phyloP scores from a whole-genome alignment of 2,797 vertebrate genomes.

The Rhynchonycteris naso region DNA sequence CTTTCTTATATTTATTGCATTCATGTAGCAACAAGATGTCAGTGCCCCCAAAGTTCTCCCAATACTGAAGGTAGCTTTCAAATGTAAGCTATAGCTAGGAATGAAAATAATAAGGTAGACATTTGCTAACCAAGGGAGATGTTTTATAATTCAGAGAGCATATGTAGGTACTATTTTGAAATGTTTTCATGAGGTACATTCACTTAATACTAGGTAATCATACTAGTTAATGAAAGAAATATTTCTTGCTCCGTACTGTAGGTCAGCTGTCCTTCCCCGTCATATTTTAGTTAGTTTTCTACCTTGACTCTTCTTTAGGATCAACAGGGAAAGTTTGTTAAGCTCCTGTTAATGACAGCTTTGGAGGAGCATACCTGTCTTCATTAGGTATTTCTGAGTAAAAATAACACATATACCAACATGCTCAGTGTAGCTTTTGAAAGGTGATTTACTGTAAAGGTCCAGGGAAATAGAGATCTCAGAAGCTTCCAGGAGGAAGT shows the following conservation, averaged over 20 bases:
- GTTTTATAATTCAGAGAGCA: not conserved
- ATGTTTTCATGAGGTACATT: conserved; percentile 20
- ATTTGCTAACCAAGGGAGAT: not conserved
- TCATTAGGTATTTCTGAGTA: not conserved
- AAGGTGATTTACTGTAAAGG: not conserved
- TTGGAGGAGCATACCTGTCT: not conserved
- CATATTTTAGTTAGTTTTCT: not conserved
- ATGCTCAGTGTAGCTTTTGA: not conserved
- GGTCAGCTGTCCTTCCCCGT: not conserved
- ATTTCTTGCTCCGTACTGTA: not conserved
- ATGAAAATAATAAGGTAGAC: conserved; percentile 3
- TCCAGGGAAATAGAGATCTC: not conserved
- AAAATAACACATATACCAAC: not conserved
- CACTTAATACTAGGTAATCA: not conserved
- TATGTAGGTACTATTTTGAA: not conserved
- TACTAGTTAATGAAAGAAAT: conserved; percentile 5
- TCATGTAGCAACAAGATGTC: not conserved
- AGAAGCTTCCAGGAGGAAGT: not conserved
- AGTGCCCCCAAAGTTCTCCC: not conserved
- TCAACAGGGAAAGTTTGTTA: not conserved
- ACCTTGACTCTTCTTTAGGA: not conserved
- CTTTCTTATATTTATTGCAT: not conserved
- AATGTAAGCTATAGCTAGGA: not conserved
- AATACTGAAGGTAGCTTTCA: not conserved
- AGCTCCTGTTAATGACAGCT: not conserved